These are phyloP conservation scores for Netelia inedita DNA, from an alignment of 2,888 invertebrate species.

Conservation along the genomic window DNA sequence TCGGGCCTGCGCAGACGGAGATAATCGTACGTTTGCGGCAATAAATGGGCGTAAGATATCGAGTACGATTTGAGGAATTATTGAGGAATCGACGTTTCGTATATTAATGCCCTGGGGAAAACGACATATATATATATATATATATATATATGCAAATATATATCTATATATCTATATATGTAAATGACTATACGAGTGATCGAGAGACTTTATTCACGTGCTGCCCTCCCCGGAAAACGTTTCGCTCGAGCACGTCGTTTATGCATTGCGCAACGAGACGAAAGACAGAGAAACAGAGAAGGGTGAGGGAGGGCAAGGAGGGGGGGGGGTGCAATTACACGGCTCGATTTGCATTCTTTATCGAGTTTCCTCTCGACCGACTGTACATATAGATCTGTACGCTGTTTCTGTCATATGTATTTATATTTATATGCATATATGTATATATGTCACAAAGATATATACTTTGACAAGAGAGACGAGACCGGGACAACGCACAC, in stretches of 20 bases:
- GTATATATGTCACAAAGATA: constrained; percentile 14
- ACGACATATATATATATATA: constrained; percentile 11
- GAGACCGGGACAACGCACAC: constrained; percentile 37
- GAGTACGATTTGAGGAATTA: constrained; percentile 62
- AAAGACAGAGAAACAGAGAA: constrained; percentile 43
- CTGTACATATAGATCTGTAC: constrained; percentile 15
- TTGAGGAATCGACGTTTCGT: constrained; percentile 60
- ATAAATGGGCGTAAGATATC: constrained; percentile 69
- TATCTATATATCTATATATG: constrained; percentile 19
- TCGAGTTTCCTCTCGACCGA: constrained; percentile 57
- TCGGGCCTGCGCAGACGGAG: constrained; percentile 11
- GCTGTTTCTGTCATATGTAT: not conserved
- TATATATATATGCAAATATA: constrained; percentile 26
- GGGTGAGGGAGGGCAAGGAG: constrained; percentile 25
- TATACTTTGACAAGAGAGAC: constrained; percentile 25
- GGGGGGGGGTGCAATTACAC: constrained; percentile 61
- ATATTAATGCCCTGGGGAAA: constrained; percentile 52
- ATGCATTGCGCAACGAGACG: constrained; percentile 66
- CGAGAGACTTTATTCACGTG: constrained; percentile 65
- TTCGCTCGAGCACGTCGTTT: constrained; percentile 67
- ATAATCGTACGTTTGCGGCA: constrained; percentile 68
- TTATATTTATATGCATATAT: not conserved
- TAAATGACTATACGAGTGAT: constrained; percentile 28
- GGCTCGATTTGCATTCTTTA: constrained; percentile 69
- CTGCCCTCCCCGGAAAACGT: constrained; percentile 59